A percentile compares a stretch with the other conserved stretches of the same genome.
Evolutionary conservation across 23 tunicate genomes (phyloP).

Genomic region (Halocynthia roretzi): DNA sequence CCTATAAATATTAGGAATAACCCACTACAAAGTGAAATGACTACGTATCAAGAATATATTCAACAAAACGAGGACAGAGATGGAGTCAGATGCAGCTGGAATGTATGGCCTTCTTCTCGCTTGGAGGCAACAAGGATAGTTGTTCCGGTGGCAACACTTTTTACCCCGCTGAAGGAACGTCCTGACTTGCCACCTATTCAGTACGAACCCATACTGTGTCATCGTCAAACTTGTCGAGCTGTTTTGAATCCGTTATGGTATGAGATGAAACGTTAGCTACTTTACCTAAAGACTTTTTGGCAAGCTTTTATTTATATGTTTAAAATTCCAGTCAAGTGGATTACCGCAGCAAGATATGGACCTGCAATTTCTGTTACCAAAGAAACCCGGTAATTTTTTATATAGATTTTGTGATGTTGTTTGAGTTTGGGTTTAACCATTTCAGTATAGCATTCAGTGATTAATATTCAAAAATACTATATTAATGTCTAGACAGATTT

Average conservation of each 20-base stretch:
- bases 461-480: neutral
- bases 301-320: neutral
- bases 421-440: neutral
- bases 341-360: conserved; percentile 93
- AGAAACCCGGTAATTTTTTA: conserved; percentile 77
- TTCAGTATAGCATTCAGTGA: neutral
- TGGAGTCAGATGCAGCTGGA: conserved; percentile 93
- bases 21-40: conserved; percentile 17
- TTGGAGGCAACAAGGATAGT: conserved; percentile 95
- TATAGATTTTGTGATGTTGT: neutral
- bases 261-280: conserved; percentile 5
- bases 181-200: conserved; percentile 86
- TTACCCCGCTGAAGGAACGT: conserved; percentile 77
- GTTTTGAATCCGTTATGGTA: conserved; percentile 90
- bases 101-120: conserved; percentile 95
- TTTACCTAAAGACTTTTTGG: neutral
- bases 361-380: conserved; percentile 95
- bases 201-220: conserved; percentile 87
- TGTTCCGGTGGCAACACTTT: conserved; percentile 82
- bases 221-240: conserved; percentile 88
- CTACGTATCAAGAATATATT: conserved; percentile 91
- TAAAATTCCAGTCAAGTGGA: conserved; percentile 80
- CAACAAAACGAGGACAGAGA: conserved; percentile 93
- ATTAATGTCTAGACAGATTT: neutral
- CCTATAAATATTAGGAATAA: too few species aligned